Percentiles rank a stretch among this genome's conserved stretches.
Evolutionary conservation across 2,113 vertebrate species (phyloP).

Genomic region (Ptilonorhynchus violaceus): DNA sequence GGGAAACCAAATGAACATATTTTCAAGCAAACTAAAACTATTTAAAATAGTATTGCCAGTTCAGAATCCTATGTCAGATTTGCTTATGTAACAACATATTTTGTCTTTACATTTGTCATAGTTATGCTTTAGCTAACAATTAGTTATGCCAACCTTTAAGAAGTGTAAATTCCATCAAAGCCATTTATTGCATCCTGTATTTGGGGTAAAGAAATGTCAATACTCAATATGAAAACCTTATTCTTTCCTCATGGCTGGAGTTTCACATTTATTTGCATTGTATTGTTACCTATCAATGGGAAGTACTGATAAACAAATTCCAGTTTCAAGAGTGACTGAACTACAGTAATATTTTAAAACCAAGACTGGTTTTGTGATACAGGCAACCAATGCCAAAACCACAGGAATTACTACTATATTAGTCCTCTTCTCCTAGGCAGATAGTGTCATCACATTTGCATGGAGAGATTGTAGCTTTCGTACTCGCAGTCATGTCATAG

Average conservation of each 20-base stretch:
- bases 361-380: not conserved
- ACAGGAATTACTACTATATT: not conserved
- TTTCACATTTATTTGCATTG: not conserved
- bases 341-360: not conserved
- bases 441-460: not conserved
- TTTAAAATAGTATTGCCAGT: not conserved
- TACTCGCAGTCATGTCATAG: fast-evolving
- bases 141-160: not conserved
- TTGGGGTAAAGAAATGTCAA: not conserved
- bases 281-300: not conserved
- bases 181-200: not conserved
- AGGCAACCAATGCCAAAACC: not conserved
- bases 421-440: not conserved
- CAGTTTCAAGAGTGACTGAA: not conserved
- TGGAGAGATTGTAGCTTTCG: not conserved
- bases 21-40: not conserved
- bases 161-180: not conserved
- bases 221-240: not conserved
- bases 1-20: not conserved
- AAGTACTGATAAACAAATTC: not conserved
- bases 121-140: not conserved
- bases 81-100: not conserved
- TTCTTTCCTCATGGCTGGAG: not conserved
- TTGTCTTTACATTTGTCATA: not conserved
- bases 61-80: not conserved